Base-by-base conservation (phyloP, 2,797 vertebrate genomes). In the Pseudochirops corinnae region DNA sequence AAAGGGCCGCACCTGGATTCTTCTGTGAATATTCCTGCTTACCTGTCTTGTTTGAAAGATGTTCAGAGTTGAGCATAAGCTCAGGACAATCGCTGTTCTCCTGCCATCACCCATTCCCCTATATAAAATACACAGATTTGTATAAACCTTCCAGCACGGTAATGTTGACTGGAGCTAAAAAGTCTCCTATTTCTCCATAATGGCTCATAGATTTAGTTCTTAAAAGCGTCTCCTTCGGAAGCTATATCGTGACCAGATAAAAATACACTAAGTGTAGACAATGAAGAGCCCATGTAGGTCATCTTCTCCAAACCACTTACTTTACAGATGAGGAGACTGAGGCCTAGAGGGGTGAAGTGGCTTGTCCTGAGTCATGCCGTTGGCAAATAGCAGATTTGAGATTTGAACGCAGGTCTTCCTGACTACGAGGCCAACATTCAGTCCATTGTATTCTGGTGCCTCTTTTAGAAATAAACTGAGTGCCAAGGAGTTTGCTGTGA, bases 1-100 rank as follows among this genome's bases (percentile, higher is more conserved):
- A 90, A 60, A 11, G 1, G 93, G 50, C 58, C 55, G n/a, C 93
- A 93, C 90, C 13, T 82, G 93, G 92, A 94, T 1, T 39, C n/a
- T 92, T 94, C 12, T 33, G 50, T 28, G 29, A 56, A 93, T 33
- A 60, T 95, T 95, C 90, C 90, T 60, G 16, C 56, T 82, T 10
- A 24, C 21, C 26, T 21, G 24, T 21, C 9, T 87, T 50, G 18
- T 82, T 87, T 39, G 7, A 46, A 46, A 82, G 21, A 82, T 46
- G n/a, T 26, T 82, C 39, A 82, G 39, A 82, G 74, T 50, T 87
- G 39, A 46, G 24, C 10, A 87, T 11, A 26, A 50, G 21, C n/a
- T 26, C 24, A 87, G 21, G 21, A 26, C 24, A 50, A 26, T 87
- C 74, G 50, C 18, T 50, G 7, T 46, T 87, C 26, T 87, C 39